Base-by-base conservation (phyloP, 2,113 vertebrate species). In the Platysteira castanea region DNA sequence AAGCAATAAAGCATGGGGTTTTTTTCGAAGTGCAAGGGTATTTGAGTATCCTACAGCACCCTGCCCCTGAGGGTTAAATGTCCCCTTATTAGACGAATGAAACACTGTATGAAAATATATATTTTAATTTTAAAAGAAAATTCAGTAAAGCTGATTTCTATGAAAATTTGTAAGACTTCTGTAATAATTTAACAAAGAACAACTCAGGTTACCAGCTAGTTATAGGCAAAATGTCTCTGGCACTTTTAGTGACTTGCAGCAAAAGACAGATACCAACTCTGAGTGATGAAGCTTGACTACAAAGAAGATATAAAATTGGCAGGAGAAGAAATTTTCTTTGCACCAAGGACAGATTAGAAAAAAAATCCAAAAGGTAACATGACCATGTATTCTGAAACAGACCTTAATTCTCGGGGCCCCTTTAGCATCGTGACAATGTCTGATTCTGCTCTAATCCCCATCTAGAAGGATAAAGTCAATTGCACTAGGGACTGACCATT, bases 321-420 rank as follows among this genome's bases (percentile, higher is more conserved):
- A 50, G 41, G 10, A 69, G 30, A 30, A 89, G 24, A 85, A 87
- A 59, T 54, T 74, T 84, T 76, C 35, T 10, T 67, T 87, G 11
- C 23, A 87, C 11, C 11, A 47, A 61, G 8, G 22, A 42, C 42
- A 78, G 57, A 35, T 4, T 14, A 5, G 16, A 9, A 56, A 78
- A 69, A 60, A 12, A 0, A 39, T 0, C 0, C 1, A 1, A 7
- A 37, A 82, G 76, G 12, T 33, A 52, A 57, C 49, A 77, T 13
- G 4, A 31, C 3, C 2, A 3, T n/a, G 4, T 67, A 59, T 56
- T 84, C 10, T 54, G 28, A 78, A 78, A 46, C 2, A 59, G 9
- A 31, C 15, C 24, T 84, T 27, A 54, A 1, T 50, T 82, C 33
- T 83, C 23, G 28, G 17, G 6, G 2, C 4, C 9, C 12, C 21